Conservation (phyloP, 2,797 vertebrate genomes). For the Hemibagrus guttatus region DNA sequence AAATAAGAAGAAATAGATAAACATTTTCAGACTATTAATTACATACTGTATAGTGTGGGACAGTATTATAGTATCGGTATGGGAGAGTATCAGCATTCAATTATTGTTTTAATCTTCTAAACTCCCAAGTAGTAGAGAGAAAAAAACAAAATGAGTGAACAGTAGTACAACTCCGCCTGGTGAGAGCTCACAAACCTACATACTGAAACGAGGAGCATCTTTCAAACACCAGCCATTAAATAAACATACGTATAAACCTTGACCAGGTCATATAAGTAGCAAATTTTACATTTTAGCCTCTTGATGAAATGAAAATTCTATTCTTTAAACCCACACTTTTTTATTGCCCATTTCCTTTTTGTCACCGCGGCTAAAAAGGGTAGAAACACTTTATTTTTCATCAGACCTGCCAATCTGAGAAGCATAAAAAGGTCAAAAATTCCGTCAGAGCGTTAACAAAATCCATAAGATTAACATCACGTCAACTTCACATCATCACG, state of each 20-base stretch:
- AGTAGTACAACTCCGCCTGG: neutral
- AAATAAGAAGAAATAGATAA: neutral
- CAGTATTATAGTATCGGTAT: constrained; percentile 46
- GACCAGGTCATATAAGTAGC: constrained; percentile 50
- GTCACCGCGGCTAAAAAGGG: neutral
- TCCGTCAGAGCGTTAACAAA: constrained; percentile 4
- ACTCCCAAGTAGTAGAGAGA: neutral
- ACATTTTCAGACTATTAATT: neutral
- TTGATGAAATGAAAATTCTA: neutral
- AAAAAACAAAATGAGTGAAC: neutral
- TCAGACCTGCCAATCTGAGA: neutral
- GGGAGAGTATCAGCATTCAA: neutral
- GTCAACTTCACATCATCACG: neutral
- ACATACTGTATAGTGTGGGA: neutral
- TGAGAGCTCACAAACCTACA: constrained; percentile 15
- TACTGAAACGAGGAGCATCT: constrained; percentile 20
- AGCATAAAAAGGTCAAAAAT: neutral
- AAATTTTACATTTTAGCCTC: constrained; percentile 23
- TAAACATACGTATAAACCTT: constrained; percentile 42
- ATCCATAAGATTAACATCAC: neutral
- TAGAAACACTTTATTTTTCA: constrained; percentile 2
- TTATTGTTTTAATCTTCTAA: neutral
- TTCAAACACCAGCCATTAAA: constrained; percentile 51
- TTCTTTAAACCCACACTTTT: constrained; percentile 6
- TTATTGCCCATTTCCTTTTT: neutral